Evolutionary conservation across 2,888 invertebrate species (phyloP), one percentile per base, ranked within the genome.

Genomic region (Hirtodrosophila confusa): DNA sequence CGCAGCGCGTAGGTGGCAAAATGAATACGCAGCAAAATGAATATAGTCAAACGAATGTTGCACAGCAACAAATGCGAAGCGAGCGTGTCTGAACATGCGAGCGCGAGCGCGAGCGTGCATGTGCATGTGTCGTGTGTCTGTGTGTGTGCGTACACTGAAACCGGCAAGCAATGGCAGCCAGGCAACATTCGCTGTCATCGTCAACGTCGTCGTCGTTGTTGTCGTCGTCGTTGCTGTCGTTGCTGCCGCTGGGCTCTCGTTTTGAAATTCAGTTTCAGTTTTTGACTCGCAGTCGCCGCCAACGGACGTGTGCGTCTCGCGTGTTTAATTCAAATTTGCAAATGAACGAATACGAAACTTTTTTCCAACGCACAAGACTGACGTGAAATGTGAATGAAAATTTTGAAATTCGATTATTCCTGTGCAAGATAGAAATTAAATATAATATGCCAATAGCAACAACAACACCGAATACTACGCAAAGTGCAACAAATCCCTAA

Each of bases 261-360:
- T 61, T 54, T 61, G 78, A 41, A 63, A 51, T 55, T 68, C 55
- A 68, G 51, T 56, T 87, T 87, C 84, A 83, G 82, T 88, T 88
- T 84, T 69, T 70, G 78, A 84, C 78, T 86, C 78, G 84, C 64
- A 64, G 86, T 77, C 84, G 71, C 71, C 74, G 75, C 72, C 43
- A 68, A 62, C 66, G 66, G 84, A 84, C 66, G 84, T 88, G 82
- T 78, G 72, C 68, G 71, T 61, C 65, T 80, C 67, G 83, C 80
- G 84, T 67, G 58, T 57, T 49, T 17, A 44, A 29, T 29, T 29
- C 36, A 27, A 50, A 58, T 60, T 45, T 31, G 27, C 27, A 6
- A 31, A 31, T 9, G 35, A 45, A 24, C 83, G 74, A 65, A 65
- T 49, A 88, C 84, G 88, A 82, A 70, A 82, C 67, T 57, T 66